Base-by-base conservation (phyloP, 2,113 vertebrate genomes). In the Gallinago jamesoni region DNA sequence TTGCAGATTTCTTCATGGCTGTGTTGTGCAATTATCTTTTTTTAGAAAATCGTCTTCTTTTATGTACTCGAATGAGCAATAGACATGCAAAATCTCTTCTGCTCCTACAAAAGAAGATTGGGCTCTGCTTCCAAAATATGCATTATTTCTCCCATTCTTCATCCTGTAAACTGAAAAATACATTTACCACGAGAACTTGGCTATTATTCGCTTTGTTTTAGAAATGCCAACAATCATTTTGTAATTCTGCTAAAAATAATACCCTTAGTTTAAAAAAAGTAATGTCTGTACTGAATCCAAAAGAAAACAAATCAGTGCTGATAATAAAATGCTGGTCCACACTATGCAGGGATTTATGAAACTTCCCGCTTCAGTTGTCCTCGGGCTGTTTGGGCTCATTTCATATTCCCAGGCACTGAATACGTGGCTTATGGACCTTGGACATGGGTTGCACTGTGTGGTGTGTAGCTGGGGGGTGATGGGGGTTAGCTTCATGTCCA, bases 21-120 rank as follows among this genome's bases (percentile, higher is more conserved):
- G 56, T 93, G 96, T 98, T 98, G 90, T 94, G 94, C 96, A 97
- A 97, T 98, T 97, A 97, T 77, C 91, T 96, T 96, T 95, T 98
- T 97, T 97, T 97, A 95, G 95, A 97, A 98, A 97, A 98, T 64
- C 25, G 24, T 96, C 9, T 9, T 97, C 95, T 96, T 98, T 97
- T 97, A 87, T 96, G 75, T 97, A 96, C 89, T 98, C 31, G 14
- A 93, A 93, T 94, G 82, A 97, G 95, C 97, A 94, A 95, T 94
- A 94, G 87, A 97, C 87, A 95, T 47, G 90, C 94, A 96, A 84
- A 98, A 85, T 50, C 68, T 93, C 73, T 95, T 91, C n/a, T 20
- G 76, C 90, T 94, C 84, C 81, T 87, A 77, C 72, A 91, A 79
- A 84, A 95, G 93, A 81, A 72, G 74, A 96, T 66, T 22, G 68